Evolutionary conservation across 1,140 invertebrate species (phyloP).

Genomic region (Rhysida immarginata): DNA sequence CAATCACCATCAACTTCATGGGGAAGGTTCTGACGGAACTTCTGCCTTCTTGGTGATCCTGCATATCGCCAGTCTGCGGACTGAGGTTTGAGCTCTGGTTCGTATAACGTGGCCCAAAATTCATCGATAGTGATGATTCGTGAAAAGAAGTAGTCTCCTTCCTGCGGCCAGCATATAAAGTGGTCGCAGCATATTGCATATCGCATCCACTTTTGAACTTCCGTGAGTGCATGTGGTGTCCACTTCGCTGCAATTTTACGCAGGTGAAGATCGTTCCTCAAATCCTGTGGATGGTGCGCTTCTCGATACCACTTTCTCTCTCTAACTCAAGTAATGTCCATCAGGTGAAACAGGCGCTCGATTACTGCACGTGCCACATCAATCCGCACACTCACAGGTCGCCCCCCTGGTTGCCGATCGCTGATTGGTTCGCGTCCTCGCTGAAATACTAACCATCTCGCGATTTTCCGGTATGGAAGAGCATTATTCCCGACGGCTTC

Average conservation of each 20-base stretch:
- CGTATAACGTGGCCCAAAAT: neutral
- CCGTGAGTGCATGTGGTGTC: neutral
- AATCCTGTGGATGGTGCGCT: neutral
- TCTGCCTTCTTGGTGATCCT: constrained; percentile 9
- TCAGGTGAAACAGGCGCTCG: neutral
- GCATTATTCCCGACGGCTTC: neutral
- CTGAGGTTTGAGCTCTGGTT: constrained; percentile 11
- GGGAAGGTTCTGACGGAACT: neutral
- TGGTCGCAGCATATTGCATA: constrained; percentile 13
- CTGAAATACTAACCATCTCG: neutral
- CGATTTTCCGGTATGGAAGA: no score
- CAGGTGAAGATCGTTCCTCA: neutral
- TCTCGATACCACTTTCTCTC: neutral
- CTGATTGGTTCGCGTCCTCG: neutral
- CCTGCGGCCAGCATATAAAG: constrained; percentile 18
- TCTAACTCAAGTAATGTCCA: neutral
- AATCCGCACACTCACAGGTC: neutral
- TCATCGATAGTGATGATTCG: neutral
- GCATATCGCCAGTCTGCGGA: constrained; percentile 18
- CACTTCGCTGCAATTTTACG: neutral
- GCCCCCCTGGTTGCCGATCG: neutral
- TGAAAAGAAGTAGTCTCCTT: constrained; percentile 17
- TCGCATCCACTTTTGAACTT: neutral
- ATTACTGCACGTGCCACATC: neutral
- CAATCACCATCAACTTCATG: neutral